Percentiles rank a stretch among this genome's conserved stretches.
Conservation (phyloP, 1,140 invertebrate genomes). For the Drosophila paulistorum region DNA sequence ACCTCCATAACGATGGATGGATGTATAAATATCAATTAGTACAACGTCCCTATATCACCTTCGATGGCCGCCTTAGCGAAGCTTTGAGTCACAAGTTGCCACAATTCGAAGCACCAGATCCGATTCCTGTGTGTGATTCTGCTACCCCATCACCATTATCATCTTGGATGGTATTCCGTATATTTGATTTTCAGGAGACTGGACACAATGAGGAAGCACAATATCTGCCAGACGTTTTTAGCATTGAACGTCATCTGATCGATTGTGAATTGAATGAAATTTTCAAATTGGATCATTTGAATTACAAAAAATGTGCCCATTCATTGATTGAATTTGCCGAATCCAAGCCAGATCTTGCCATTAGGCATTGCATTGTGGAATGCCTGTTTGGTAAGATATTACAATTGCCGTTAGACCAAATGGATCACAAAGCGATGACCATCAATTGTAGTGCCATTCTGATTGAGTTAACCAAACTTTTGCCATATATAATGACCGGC, state of each 20-base stretch:
- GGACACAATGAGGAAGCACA: slow-evolving; percentile 92
- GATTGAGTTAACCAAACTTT: slow-evolving; percentile 98
- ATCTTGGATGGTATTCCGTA: slow-evolving; percentile 93
- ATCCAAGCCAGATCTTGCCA: slow-evolving; percentile 94
- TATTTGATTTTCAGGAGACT: slow-evolving; percentile 90
- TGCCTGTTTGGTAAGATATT: slow-evolving; percentile 97
- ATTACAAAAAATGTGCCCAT: slow-evolving; percentile 96
- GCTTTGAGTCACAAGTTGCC: slow-evolving; percentile 97
- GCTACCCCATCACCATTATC: slow-evolving; percentile 87
- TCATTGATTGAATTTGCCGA: slow-evolving; percentile 92
- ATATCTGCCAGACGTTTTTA: slow-evolving; percentile 93
- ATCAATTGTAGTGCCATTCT: slow-evolving; percentile 97
- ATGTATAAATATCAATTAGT: slow-evolving; percentile 90
- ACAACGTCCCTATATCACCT: slow-evolving; percentile 95
- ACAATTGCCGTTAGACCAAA: slow-evolving; percentile 90
- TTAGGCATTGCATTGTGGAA: slow-evolving; percentile 99
- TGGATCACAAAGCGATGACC: slow-evolving; percentile 87
- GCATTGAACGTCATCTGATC: slow-evolving; percentile 98
- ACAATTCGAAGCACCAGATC: slow-evolving; percentile 84
- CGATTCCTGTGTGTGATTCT: slow-evolving; percentile 91
- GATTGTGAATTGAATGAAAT: slow-evolving; percentile 97
- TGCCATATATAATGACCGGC: slow-evolving; percentile 97
- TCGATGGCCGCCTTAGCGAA: slow-evolving; percentile 96
- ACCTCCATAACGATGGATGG: slow-evolving; percentile 96
- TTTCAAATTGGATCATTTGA: slow-evolving; percentile 92